phyloP scores from a whole-genome alignment of 2,113 vertebrate genomes.

The Syrmaticus mikado region DNA sequence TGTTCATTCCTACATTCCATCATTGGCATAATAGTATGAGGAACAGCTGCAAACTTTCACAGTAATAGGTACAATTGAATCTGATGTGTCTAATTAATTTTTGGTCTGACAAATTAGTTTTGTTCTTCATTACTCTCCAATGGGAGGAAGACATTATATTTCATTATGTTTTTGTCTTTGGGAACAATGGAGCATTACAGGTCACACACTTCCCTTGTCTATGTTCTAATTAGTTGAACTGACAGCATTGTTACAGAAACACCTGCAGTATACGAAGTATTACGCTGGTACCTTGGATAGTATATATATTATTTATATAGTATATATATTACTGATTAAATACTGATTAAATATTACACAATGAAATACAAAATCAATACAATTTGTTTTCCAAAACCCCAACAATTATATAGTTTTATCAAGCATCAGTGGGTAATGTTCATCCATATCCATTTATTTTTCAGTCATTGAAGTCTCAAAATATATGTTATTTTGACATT shows the following conservation, averaged over 20 bases:
- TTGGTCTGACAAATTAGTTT: slow-evolving; percentile 83
- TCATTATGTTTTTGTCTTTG: slow-evolving; percentile 80
- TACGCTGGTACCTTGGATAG: neutral
- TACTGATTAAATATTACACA: slow-evolving; percentile 9
- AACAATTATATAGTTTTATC: slow-evolving; percentile 21
- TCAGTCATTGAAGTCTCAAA: slow-evolving; percentile 10
- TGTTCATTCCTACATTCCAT: slow-evolving; percentile 52
- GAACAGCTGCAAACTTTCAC: slow-evolving; percentile 79
- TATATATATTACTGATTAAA: neutral
- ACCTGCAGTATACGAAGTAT: slow-evolving; percentile 53
- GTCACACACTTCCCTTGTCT: slow-evolving; percentile 69
- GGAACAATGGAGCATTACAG: slow-evolving; percentile 75
- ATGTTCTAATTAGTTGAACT: slow-evolving; percentile 77
- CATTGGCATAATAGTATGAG: slow-evolving; percentile 59
- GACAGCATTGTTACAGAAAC: slow-evolving; percentile 75
- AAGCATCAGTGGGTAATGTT: neutral
- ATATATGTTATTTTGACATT: slow-evolving; percentile 43
- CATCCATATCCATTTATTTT: slow-evolving; percentile 31
- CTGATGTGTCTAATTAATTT: slow-evolving; percentile 85
- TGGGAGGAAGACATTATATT: slow-evolving; percentile 79
- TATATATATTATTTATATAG: slow-evolving; percentile 9
- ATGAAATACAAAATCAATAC: neutral
- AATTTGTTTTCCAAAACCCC: neutral
- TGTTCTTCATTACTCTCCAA: slow-evolving; percentile 83
- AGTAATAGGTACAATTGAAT: slow-evolving; percentile 78